phyloP scores from a whole-genome alignment of 1,140 invertebrate species.

The Megalonaias nervosa region DNA sequence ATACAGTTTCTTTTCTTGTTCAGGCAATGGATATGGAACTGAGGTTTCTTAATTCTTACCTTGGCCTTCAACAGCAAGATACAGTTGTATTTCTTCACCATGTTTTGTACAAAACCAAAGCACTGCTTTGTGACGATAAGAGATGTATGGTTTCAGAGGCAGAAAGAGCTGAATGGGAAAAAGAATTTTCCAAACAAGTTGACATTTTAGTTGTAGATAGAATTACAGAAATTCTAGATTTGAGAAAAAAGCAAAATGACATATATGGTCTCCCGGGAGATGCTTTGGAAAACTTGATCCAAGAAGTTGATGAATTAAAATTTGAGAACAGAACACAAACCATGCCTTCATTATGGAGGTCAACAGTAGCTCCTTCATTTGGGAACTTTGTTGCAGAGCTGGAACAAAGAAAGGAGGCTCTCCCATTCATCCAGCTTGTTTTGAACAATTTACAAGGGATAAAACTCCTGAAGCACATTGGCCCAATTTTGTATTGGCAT shows the following conservation, averaged over 20 bases:
- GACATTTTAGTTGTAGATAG: neutral
- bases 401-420: neutral
- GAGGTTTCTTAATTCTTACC: neutral
- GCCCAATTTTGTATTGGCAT: conserved; percentile 20
- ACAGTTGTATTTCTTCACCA: conserved; percentile 8
- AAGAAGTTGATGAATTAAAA: neutral
- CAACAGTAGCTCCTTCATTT: conserved; percentile 1
- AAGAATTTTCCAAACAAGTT: neutral
- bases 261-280: conserved; percentile 1
- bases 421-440: neutral
- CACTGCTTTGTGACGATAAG: neutral
- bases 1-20: neutral
- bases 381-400: conserved; percentile 5
- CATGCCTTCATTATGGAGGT: conserved; percentile 6
- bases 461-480: conserved; percentile 4
- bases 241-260: neutral
- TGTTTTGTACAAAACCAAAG: neutral
- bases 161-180: neutral
- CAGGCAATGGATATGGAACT: neutral
- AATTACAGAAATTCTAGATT: neutral
- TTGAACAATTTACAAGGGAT: conserved; percentile 3
- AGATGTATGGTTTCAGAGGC: neutral
- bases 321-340: neutral
- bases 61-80: conserved; percentile 14
- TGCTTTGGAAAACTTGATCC: neutral